phyloP scores from a whole-genome alignment of 1,140 invertebrate genomes.

The Homarus americanus region DNA sequence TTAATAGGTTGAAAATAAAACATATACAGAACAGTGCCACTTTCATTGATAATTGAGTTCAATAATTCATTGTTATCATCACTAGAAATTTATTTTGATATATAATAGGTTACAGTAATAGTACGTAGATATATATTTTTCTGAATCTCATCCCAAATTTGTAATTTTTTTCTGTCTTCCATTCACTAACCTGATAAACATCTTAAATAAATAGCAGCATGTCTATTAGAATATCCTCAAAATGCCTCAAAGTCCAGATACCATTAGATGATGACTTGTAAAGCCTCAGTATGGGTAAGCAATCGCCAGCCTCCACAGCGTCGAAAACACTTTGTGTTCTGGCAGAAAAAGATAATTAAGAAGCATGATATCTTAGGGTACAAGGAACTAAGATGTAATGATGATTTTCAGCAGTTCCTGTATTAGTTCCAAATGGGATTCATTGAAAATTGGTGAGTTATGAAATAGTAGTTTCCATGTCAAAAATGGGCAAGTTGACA shows the following conservation, averaged over 20 bases:
- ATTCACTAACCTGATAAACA: constrained; percentile 27
- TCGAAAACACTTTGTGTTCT: constrained; percentile 15
- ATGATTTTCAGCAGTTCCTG: no score
- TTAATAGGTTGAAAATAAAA: no score
- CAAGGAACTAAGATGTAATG: not conserved
- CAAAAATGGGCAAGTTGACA: no score
- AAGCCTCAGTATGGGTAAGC: not conserved
- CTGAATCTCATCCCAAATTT: no score
- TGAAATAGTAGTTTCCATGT: not conserved
- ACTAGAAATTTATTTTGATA: no score
- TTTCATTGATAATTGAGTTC: no score
- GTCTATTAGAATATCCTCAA: not conserved
- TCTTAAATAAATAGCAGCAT: constrained; percentile 6
- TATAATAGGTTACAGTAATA: no score
- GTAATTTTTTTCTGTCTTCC: not conserved
- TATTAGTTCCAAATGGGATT: no score
- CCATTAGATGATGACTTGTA: not conserved
- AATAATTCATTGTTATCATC: no score
- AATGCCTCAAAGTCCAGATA: constrained; percentile 19
- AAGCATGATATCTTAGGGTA: not conserved
- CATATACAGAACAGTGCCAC: no score
- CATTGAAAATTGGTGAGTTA: not conserved
- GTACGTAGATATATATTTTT: no score
- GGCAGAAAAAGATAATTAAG: constrained; percentile 18
- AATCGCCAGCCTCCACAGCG: constrained; percentile 12